Evolutionary conservation across 2,888 invertebrate species (phyloP).

Genomic region (Allacma fusca): DNA sequence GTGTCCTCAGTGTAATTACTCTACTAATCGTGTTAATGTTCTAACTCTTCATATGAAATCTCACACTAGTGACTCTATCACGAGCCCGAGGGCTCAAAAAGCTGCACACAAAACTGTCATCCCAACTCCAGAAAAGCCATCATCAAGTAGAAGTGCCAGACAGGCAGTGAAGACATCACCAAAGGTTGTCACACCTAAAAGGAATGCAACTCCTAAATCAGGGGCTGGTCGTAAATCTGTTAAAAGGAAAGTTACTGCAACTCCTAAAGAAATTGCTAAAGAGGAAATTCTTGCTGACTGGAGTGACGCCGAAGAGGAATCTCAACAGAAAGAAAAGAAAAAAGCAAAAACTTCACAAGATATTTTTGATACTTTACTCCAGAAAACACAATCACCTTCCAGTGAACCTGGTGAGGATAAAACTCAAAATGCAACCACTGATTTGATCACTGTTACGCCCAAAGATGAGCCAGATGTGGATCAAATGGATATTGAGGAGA

Average conservation of each 20-base stretch:
- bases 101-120: background rate
- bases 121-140: background rate
- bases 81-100: background rate
- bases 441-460: too few species aligned
- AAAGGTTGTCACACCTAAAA: background rate
- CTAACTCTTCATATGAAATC: background rate
- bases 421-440: background rate
- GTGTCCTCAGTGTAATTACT: conserved; percentile 10
- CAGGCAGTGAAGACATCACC: background rate
- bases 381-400: background rate
- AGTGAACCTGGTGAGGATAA: background rate
- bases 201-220: background rate
- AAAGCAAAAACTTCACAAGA: background rate
- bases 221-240: background rate
- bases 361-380: conserved; percentile 10
- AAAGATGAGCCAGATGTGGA: background rate
- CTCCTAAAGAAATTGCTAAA: conserved; percentile 8
- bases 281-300: conserved; percentile 33
- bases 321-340: background rate
- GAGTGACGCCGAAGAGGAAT: conserved; percentile 30
- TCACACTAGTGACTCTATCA: background rate
- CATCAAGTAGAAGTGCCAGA: background rate
- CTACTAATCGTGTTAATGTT: background rate
- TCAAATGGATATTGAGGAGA: background rate
- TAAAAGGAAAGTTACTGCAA: background rate